Evolutionary conservation across 2,797 vertebrate genomes (phyloP), one percentile per base, ranked within the genome.

Genomic region (Chelidonichthys spinosus): DNA sequence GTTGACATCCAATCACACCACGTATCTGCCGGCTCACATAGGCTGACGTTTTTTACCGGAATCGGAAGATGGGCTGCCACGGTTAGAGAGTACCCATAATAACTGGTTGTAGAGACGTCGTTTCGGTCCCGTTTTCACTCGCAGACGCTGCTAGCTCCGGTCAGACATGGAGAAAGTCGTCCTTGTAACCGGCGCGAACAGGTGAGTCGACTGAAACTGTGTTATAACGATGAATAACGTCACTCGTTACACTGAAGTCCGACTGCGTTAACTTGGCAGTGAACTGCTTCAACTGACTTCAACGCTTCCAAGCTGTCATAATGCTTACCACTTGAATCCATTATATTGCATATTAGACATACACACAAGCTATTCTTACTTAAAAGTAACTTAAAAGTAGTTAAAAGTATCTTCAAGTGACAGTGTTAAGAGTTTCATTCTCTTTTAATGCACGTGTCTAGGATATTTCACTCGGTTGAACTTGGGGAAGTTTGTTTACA

Each of bases 181-280:
- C 3, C 17, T 98, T 2, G 92, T 99, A 25, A 98, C 97, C 0
- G 97, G 97, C 0, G 97, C 97, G 0, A 98, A 94, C 94, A 95
- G 97, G 97, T 98, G 69, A 74, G 81, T 5, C 6, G 15, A 2
- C 3, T n/a, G 1, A 70, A 50, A 54, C 6, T 17, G 13, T 2
- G 1, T 49, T 40, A 32, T 17, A 33, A 36, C 3, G 4, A 32
- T 0, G 13, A 54, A 4, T 2, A 46, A 25, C 25, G 3, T 47
- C 13, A 25, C 8, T 33, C 7, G 10, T 4, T 42, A 35, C 32
- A 35, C 33, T 35, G 13, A 53, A 32, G 25, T 32, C 11, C 14
- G 7, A 1, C 14, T 35, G 32, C 8, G 25, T 35, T 7, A 54
- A 32, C 18, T 33, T 13, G 50, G 13, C 40, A 25, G 25, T 25